Evolutionary conservation across 30 jellyfish, hydroid and myxozoan genomes (phyloP).

Genomic region (Aurelia aurita complex sp. Pacific): DNA sequence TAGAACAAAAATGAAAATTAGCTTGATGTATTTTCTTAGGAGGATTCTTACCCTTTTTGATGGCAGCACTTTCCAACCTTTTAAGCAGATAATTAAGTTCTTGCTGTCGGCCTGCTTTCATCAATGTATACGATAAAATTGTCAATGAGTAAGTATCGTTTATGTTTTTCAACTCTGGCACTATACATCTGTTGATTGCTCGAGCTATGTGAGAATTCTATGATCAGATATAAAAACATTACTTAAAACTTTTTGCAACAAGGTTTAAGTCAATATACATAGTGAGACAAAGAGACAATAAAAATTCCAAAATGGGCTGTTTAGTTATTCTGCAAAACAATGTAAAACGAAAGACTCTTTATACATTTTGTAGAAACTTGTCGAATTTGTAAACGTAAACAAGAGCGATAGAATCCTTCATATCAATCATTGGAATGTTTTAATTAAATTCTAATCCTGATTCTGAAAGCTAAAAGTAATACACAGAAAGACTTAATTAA

Average conservation of each 20-base stretch:
- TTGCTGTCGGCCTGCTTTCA: constrained; percentile 65
- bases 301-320: too few relatives aligned
- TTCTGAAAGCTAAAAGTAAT: not conserved
- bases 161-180: constrained; percentile 42
- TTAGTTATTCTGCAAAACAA: too few relatives aligned
- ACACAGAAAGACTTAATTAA: not conserved
- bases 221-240: not conserved
- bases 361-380: too few relatives aligned
- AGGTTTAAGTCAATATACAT: not conserved
- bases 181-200: constrained; percentile 66
- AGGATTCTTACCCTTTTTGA: constrained; percentile 36
- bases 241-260: not conserved
- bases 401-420: too few relatives aligned
- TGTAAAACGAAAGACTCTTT: too few relatives aligned
- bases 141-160: constrained; percentile 74
- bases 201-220: constrained; percentile 43
- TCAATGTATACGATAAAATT: constrained; percentile 71
- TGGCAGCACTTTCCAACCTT: constrained; percentile 45
- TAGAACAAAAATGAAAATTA: too few relatives aligned
- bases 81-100: constrained; percentile 35
- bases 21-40: too few relatives aligned
- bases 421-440: too few relatives aligned
- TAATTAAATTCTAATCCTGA: not conserved
- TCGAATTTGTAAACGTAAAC: too few relatives aligned
- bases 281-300: not conserved